Evolutionary conservation across 2,797 vertebrate species (phyloP), one percentile per base, ranked within the genome.

Genomic region (Darevskia nairensis): DNA sequence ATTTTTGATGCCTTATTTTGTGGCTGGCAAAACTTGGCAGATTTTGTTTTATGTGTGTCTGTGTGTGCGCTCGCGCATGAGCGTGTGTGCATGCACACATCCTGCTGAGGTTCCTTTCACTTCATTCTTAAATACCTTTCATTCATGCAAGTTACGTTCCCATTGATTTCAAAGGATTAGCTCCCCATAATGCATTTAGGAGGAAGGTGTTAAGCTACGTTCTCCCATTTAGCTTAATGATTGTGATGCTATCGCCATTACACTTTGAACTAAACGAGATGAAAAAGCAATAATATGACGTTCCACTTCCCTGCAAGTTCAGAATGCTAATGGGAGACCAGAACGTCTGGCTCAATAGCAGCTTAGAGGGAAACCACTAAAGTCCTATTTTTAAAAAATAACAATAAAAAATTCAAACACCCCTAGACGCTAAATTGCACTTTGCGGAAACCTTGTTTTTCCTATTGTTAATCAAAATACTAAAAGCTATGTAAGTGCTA

Each of bases 391-490:
- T 44, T 50, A 0, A 13, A 15, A 55, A 55, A 0, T 0, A 11
- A 50, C 3, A 50, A 50, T 3, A 13, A 55, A 55, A 55, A 50
- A 15, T 0, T 95, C 74, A 92, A 94, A 93, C 92, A 92, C 93
- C 95, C 90, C 15, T 87, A 21, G 80, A 84, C 85, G 93, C 91
- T 89, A 91, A 94, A 92, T 96, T 96, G 89, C 87, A 92, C 83
- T 93, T 79, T 79, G 85, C 89, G 84, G 90, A 94, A 95, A 93
- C n/a, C 77, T 80, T 80, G 39, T 89, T 93, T 94, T 89, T 93
- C 84, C 74, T 91, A 83, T 91, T 96, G 91, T 93, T 94, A 90
- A 93, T 95, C 83, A 91, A 95, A 96, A 92, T 92, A 91, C 95
- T 93, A 87, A 82, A 83, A 91, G 92, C 93, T 92, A 92, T 64